phyloP scores from a whole-genome alignment of 2,113 vertebrate species.

The Zosterops hypoxanthus region DNA sequence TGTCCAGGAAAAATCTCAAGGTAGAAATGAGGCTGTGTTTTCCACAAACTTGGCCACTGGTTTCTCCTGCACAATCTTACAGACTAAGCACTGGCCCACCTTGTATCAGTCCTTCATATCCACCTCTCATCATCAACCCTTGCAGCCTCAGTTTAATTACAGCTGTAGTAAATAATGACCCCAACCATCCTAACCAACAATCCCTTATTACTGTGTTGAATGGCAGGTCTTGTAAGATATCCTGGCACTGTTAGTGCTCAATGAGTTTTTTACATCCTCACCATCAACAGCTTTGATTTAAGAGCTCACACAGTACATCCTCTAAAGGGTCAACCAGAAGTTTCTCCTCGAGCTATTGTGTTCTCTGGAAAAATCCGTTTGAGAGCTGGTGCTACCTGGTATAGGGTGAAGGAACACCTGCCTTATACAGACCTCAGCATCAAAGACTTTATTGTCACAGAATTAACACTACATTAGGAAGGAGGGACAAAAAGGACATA shows the following conservation, averaged over 20 bases:
- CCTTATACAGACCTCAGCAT: neutral
- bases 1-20: neutral
- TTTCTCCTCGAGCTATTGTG: neutral
- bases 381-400: neutral
- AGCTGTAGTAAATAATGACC: neutral
- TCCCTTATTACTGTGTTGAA: neutral
- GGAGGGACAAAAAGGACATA: neutral
- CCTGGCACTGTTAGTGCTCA: neutral
- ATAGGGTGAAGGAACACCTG: neutral
- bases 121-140: neutral
- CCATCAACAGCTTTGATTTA: neutral
- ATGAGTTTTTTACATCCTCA: neutral
- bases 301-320: neutral
- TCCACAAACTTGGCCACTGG: too few relatives aligned
- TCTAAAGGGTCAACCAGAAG: neutral
- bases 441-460: neutral
- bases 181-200: neutral
- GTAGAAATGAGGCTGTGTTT: accelerated
- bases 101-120: neutral
- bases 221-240: neutral
- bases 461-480: neutral
- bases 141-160: neutral
- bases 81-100: neutral
- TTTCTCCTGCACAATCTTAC: neutral
- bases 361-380: neutral